Base-by-base conservation (phyloP, 2,888 invertebrate species). In the Matsumyia berberina region DNA sequence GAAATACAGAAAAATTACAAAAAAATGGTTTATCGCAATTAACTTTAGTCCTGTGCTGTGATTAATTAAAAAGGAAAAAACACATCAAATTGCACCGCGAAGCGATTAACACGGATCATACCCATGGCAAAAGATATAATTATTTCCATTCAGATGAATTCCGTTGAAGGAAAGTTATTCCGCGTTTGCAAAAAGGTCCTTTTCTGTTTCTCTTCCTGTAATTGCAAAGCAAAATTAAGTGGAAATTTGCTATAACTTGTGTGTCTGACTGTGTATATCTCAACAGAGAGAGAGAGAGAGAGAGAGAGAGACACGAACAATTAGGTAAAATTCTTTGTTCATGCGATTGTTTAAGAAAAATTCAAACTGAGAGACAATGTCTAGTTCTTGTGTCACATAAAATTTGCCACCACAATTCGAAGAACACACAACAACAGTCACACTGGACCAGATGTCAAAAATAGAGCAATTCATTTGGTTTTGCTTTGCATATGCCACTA, bases 1-100 rank as follows among this genome's bases (percentile, higher is more conserved):
- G 42, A 76, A 66, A 64, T 37, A 17, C 1, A 44, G 12, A 51
- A 37, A n/a, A 37, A 29, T 12, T n/a, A 42, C 5, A 19, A 17
- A 15, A 19, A 53, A 42, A 12, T 44, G 24, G 24, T 24, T 24
- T 24, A 62, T 64, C 76, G 83, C 79, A 85, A 85, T 85, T 85
- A 85, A 79, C 80, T 80, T 80, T 79, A 80, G 79, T 80, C 79
- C 85, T 85, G n/a, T 85, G 70, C 64, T 55, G 79, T 53, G 74
- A 80, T 85, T 85, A 85, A 80, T 85, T 79, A 83, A 85, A 78
- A 74, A 29, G 29, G 29, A 11, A 17, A 37, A 80, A 33, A 44
- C 15, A 39, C 15, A 58, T n/a, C n/a, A 39, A 66, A 73, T 37
- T 78, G 35, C 73, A 78, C 51, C 80, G 79, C 79, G 74, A 55